These are phyloP conservation scores for Gallirallus australis DNA, from an alignment of 2,797 vertebrate species.

Conservation along the genomic window DNA sequence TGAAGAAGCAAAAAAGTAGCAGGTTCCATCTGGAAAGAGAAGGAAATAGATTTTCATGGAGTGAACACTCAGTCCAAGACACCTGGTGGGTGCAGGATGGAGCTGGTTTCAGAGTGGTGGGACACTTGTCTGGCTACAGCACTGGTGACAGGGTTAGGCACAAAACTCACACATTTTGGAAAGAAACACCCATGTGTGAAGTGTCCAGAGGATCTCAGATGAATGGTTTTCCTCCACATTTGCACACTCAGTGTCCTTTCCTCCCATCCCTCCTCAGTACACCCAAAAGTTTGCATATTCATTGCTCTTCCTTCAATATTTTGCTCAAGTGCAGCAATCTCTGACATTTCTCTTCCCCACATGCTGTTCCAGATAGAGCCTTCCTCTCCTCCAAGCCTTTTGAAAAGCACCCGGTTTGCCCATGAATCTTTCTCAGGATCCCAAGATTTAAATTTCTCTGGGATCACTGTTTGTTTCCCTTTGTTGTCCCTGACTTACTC, in stretches of 20 bases:
- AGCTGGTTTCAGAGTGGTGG: background rate
- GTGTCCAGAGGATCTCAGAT: background rate
- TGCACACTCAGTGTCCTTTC: background rate
- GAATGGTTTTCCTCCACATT: background rate
- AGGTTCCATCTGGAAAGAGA: background rate
- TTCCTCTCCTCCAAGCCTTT: background rate
- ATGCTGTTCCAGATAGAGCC: background rate
- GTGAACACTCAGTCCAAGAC: background rate
- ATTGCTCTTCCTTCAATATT: background rate
- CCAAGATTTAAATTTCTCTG: background rate
- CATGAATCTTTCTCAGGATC: background rate
- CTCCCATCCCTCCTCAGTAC: background rate
- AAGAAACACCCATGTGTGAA: background rate
- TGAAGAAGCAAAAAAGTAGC: background rate
- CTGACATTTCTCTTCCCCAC: background rate
- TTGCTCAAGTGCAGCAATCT: background rate
- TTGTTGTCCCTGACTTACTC: background rate
- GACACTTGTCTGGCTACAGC: background rate
- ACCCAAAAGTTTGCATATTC: background rate
- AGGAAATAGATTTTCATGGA: background rate
- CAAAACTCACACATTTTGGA: background rate
- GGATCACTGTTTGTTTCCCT: background rate
- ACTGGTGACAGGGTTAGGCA: background rate
- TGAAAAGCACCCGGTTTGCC: background rate
- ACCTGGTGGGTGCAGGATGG: background rate